Base-by-base conservation (phyloP, 2,888 invertebrate species). In the Charanyca ferruginea region DNA sequence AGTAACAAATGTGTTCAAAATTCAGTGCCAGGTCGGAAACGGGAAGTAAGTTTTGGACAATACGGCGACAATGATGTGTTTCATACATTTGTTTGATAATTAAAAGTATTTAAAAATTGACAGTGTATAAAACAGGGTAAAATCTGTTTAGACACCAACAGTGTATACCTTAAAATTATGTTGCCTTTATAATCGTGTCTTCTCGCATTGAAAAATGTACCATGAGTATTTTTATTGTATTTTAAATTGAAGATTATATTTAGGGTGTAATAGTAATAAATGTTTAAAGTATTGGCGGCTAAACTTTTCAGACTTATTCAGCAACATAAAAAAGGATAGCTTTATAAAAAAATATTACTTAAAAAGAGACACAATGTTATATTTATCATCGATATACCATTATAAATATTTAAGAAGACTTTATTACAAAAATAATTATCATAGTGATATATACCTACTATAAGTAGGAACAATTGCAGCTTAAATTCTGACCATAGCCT, bases 1-100 rank as follows among this genome's bases (percentile, higher is more conserved):
- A 23, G 75, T 70, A 87, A 88, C 80, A 73, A 81, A 90, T 90
- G 91, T 92, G 92, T 92, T 92, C 92, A 89, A 89, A 88, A 85
- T 86, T 85, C 77, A 83, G 89, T 91, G 90, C 88, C 89, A 88
- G 87, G 78, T 73, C 67, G 63, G 68, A 61, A 80, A 78, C 58
- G 77, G 69, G 72, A 79, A 62, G 76, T 69, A 76, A 79, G 81
- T 80, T 83, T 85, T 83, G 85, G 86, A 87, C 84, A 87, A 87
- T 87, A 86, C 62, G 53, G 77, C 51, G 55, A 54, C 67, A 66
- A 79, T 18, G 25, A 77, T 66, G 63, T 77, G 80, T 81, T 79
- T 79, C 77, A 73, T 73, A 80, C 61, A 71, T 79, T 83, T 82
- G 61, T 71, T 57, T 52, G 38, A 70, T 22, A 73, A 66, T 66